phyloP scores from a whole-genome alignment of 2,113 vertebrate genomes.

The Pycnonotus jocosus region DNA sequence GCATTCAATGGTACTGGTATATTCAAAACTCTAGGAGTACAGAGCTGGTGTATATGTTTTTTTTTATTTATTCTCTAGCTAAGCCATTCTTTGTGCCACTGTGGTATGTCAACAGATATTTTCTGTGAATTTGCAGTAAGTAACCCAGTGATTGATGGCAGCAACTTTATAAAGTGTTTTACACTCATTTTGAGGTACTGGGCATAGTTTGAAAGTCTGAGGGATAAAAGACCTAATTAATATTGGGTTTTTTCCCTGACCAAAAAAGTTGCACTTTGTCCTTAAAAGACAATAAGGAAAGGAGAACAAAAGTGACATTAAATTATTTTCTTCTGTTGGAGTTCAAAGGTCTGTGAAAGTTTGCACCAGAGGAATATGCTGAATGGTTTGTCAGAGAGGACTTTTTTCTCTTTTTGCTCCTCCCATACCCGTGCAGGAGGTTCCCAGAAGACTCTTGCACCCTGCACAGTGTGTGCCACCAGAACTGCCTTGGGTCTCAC shows the following conservation, averaged over 20 bases:
- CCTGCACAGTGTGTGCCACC: neutral
- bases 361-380: neutral
- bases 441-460: neutral
- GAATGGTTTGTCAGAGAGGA: neutral
- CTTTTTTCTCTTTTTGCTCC: neutral
- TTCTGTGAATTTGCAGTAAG: neutral
- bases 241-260: neutral
- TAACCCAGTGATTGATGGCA: neutral
- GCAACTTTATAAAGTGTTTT: neutral
- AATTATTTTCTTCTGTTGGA: neutral
- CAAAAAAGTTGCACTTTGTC: neutral
- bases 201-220: neutral
- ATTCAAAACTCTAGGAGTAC: neutral
- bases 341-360: neutral
- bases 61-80: neutral
- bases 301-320: neutral
- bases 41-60: neutral
- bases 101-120: neutral
- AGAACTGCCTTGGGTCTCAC: rapidly evolving
- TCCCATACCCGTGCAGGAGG: neutral
- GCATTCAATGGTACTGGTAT: rapidly evolving
- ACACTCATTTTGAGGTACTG: neutral
- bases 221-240: neutral
- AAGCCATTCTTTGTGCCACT: neutral
- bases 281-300: neutral